These are phyloP conservation scores for Coelinius sp. DNA, from an alignment of 2,888 invertebrate genomes.

Conservation along the genomic window DNA sequence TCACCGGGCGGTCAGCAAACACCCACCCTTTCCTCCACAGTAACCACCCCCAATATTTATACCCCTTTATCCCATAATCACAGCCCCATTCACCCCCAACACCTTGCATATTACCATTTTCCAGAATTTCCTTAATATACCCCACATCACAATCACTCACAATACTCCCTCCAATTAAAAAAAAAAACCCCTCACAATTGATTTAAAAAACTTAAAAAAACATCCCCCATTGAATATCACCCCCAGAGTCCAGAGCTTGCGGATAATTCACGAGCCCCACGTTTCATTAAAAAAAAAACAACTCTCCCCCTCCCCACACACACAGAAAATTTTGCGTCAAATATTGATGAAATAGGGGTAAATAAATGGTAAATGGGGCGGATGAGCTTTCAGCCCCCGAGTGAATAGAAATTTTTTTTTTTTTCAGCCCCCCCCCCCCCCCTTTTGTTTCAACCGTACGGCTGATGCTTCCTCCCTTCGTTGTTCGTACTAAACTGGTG, in stretches of 20 bases:
- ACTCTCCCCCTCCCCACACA: neutral
- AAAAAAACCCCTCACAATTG: neutral
- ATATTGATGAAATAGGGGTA: neutral
- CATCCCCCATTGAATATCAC: neutral
- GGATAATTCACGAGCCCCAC: too few relatives aligned
- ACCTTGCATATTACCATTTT: neutral
- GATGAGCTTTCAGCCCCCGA: neutral
- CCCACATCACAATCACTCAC: neutral
- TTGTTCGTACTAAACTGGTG: slow-evolving; percentile 11
- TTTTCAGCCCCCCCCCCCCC: too few relatives aligned
- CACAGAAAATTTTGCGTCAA: neutral
- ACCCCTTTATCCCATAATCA: neutral
- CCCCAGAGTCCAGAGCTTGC: neutral
- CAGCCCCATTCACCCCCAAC: neutral
- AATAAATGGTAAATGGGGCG: slow-evolving; percentile 12
- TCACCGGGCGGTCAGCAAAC: slow-evolving; percentile 18
- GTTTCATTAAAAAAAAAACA: too few relatives aligned
- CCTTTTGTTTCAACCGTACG: slow-evolving; percentile 1
- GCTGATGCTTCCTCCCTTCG: slow-evolving; percentile 19
- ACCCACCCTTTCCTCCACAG: slow-evolving; percentile 32
- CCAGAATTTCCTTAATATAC: neutral
- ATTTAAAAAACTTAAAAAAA: neutral
- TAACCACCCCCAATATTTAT: slow-evolving; percentile 16
- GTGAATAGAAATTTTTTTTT: slow-evolving; percentile 14
- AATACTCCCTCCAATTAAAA: neutral